Evolutionary conservation across 2,888 invertebrate species (phyloP), one percentile per base, ranked within the genome.

Genomic region (Chloroclystis v-ata): DNA sequence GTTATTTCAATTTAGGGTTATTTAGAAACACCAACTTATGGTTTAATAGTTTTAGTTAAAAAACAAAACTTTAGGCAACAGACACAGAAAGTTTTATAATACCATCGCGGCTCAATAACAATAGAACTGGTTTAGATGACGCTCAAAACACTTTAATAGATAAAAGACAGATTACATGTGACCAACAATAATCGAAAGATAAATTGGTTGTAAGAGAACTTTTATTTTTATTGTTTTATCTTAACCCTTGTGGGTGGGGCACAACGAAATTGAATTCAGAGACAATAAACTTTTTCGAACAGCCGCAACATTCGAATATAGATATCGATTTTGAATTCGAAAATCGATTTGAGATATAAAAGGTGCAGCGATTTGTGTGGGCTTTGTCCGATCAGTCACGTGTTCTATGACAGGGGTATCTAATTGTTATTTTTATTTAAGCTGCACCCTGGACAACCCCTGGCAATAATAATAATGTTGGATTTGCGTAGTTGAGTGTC

Each of bases 361-460:
- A 44, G 52, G 44, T 57, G 28, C 47, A 44, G 6, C 40, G 16
- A 28, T 47, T 54, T 50, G 61, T 61, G 51, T 52, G 51, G 51
- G 61, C 60, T 56, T 60, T 63, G 55, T 60, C 49, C 54, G 20
- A n/a, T 20, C 20, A 45, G 63, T 56, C 72, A 69, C 69, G 69
- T 69, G 72, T 43, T 32, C 10, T 42, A 51, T 52, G 61, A 59
- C 54, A 57, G 46, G 67, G 65, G 63, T 56, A 43, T 49, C 59
- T 63, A 62, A 66, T 63, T 60, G 65, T 67, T 60, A 63, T 61
- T 50, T 43, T 50, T 60, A 57, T 67, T 63, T 57, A 54, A 62
- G 52, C 55, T 52, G 30, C 45, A 49, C 47, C 46, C 54, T 48
- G 47, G 28, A 35, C 43, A 41, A 50, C 61, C 63, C 63, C 61